Evolutionary conservation across 2,797 vertebrate species (phyloP).

Genomic region (Cyprinodon diabolis): DNA sequence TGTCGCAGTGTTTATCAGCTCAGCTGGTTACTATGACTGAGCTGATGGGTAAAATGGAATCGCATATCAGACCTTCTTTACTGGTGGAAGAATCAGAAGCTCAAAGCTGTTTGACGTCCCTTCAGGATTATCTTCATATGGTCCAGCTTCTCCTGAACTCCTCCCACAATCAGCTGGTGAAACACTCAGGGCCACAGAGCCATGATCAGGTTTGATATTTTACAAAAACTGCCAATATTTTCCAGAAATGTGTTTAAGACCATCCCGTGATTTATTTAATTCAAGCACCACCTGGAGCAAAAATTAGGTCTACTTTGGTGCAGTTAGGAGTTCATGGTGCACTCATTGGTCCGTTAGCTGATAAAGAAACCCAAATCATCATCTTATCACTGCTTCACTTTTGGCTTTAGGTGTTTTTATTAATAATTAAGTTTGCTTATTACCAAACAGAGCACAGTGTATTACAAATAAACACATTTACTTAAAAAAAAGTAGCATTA

Average conservation of each 20-base stretch:
- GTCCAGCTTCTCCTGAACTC: slow-evolving; percentile 67
- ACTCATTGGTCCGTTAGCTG: no score
- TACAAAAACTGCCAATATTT: neutral
- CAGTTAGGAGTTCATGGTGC: no score
- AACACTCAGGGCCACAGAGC: slow-evolving; percentile 68
- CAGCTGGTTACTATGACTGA: slow-evolving; percentile 80
- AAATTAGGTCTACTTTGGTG: no score
- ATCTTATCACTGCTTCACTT: no score
- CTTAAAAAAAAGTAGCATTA: no score
- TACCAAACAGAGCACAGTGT: no score
- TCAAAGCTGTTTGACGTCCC: slow-evolving; percentile 74
- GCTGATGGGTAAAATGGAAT: slow-evolving; percentile 76
- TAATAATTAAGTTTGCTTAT: no score
- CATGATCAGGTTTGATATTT: slow-evolving; percentile 82
- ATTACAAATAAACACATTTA: no score
- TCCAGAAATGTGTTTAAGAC: neutral
- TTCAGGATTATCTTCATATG: slow-evolving; percentile 74
- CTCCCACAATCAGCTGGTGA: slow-evolving; percentile 71
- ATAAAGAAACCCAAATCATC: no score
- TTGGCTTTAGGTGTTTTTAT: no score
- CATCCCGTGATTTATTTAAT: neutral
- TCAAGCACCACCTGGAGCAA: neutral
- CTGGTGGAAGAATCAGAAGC: slow-evolving; percentile 60
- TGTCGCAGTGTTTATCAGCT: slow-evolving; percentile 78
- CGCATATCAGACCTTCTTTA: slow-evolving; percentile 52